Base-by-base conservation (phyloP, 2,797 vertebrate genomes). In the Enoplosus armatus region DNA sequence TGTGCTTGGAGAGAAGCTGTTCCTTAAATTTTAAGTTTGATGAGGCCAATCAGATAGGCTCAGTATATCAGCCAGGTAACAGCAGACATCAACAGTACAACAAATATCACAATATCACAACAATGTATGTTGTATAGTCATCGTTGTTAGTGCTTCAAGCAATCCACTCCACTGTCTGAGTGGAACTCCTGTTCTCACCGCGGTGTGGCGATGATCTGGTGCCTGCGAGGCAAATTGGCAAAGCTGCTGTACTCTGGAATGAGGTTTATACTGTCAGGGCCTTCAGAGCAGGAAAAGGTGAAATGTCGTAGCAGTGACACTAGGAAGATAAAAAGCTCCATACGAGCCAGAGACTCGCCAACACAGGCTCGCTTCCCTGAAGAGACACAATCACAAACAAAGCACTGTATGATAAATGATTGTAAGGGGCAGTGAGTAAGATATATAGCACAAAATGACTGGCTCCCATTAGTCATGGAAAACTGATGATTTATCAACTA, bases 301-400 rank as follows among this genome's bases (percentile, higher is more conserved):
- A 95, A 94, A 37, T 70, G 50, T 78, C 92, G 91, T 53, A 97
- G 83, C 72, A 96, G 79, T 20, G 94, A 60, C 5, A 95, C 94
- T 26, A 96, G 24, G 75, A 97, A 95, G 16, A 97, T 87, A 67
- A 97, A 97, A 37, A 97, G 83, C 80, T 97, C 95, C 35, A 95
- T 95, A 0, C 90, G 93, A 0, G 94, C 96, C 80, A 97, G 88
- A 67, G 94, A 91, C 85, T 97, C 96, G 0, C 96, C 96, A 0
- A 94, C 94, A 81, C 96, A 97, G 12, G 90, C 47, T 1, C 96
- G 90, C 70, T 96, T 96, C 56, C 96, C 96, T 96, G 33, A 45
- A 58, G 27, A 68, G 3, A 80, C 27, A 71, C 33, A 58, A 53
- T 50, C 24, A 59, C 20, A 50, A 31, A 48, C 8, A 74, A 15